Evolutionary conservation across 2,797 vertebrate genomes (phyloP).

Genomic region (Poeciliopsis gracilis): DNA sequence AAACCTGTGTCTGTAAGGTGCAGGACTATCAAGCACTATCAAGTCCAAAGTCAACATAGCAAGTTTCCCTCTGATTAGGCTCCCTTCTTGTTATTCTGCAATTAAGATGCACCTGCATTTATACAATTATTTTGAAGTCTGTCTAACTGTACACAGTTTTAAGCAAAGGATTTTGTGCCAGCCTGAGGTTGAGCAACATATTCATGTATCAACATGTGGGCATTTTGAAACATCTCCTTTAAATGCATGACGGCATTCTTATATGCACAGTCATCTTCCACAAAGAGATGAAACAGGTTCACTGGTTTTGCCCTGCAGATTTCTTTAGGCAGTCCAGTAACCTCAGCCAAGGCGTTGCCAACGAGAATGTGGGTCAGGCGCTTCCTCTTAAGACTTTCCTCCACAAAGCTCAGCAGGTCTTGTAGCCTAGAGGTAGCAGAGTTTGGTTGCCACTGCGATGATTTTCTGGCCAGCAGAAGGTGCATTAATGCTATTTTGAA

Average conservation of each 20-base stretch:
- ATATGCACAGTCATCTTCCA: slow-evolving; percentile 80
- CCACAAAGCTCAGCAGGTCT: slow-evolving; percentile 85
- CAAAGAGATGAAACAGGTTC: slow-evolving; percentile 89
- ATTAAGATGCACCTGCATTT: neutral
- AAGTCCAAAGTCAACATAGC: neutral
- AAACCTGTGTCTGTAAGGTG: neutral
- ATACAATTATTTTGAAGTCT: neutral
- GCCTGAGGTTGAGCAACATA: slow-evolving; percentile 57
- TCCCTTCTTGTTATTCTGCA: neutral
- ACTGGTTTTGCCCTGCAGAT: slow-evolving; percentile 80
- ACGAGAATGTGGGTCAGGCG: slow-evolving; percentile 85
- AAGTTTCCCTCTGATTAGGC: neutral
- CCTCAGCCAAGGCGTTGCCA: slow-evolving; percentile 80
- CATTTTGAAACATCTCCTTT: slow-evolving; percentile 88
- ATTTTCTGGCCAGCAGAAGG: slow-evolving; percentile 75
- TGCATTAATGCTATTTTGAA: slow-evolving; percentile 88
- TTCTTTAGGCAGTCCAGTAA: slow-evolving; percentile 78
- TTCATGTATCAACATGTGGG: slow-evolving; percentile 84
- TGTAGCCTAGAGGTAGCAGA: slow-evolving; percentile 75
- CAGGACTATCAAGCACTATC: neutral
- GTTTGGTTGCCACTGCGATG: slow-evolving; percentile 78
- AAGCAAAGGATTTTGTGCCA: neutral
- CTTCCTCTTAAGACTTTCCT: slow-evolving; percentile 84
- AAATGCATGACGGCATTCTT: slow-evolving; percentile 82
- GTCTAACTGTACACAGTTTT: neutral